Evolutionary conservation across 1,140 invertebrate genomes (phyloP).

Genomic region (Drosophila littoralis): DNA sequence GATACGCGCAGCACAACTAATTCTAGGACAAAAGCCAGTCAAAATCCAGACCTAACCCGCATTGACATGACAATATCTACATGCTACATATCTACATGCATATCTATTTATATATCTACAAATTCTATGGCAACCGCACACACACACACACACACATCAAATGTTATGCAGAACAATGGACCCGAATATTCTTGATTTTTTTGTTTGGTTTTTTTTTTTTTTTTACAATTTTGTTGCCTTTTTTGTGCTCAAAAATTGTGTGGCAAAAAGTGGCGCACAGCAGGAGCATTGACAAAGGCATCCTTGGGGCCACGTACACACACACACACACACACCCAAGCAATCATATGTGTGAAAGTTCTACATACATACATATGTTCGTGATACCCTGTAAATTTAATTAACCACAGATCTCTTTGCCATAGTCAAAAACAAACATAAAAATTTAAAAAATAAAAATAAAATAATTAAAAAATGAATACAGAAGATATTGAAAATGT

Average conservation of each 20-base stretch:
- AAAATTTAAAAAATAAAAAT: no score
- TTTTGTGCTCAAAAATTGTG: slow-evolving; percentile 35
- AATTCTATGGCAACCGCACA: not conserved
- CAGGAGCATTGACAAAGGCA: slow-evolving; percentile 47
- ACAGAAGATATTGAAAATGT: no score
- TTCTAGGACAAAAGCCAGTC: slow-evolving; percentile 4
- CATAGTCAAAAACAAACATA: no score
- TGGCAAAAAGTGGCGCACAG: slow-evolving; percentile 28
- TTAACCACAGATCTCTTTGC: no score
- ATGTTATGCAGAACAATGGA: slow-evolving; percentile 43
- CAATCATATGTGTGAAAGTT: not conserved
- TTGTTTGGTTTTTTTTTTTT: slow-evolving; percentile 11
- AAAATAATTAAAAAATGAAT: no score
- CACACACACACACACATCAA: slow-evolving; percentile 14
- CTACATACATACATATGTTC: slow-evolving; percentile 7
- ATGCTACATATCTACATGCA: not conserved
- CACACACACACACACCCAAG: not conserved
- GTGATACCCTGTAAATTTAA: not conserved
- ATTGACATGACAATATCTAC: slow-evolving; percentile 18
- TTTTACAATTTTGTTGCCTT: slow-evolving; percentile 34
- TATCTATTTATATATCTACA: not conserved
- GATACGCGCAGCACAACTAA: slow-evolving; percentile 35
- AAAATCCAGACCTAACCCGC: slow-evolving; percentile 21
- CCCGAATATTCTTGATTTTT: slow-evolving; percentile 19
- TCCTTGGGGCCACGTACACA: slow-evolving; percentile 32